Evolutionary conservation across 2,797 vertebrate genomes (phyloP).

Genomic region (Lacerta bilineata): DNA sequence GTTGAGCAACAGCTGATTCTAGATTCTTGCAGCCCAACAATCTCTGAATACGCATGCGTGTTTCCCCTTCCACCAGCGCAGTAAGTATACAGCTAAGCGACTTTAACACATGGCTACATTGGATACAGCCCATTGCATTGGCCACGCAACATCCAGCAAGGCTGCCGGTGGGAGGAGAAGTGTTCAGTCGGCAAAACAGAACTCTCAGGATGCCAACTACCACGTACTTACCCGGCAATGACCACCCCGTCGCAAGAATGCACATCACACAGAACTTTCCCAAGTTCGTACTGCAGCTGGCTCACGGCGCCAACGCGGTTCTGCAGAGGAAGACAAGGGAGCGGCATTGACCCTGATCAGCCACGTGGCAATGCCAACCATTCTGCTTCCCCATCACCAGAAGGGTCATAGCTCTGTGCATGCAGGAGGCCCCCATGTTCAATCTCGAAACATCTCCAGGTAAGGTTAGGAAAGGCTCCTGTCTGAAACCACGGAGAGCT

Average conservation of each 20-base stretch:
- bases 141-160: neutral
- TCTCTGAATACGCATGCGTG: too few relatives aligned
- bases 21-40: too few relatives aligned
- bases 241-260: conserved; percentile 88
- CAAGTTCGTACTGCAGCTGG: conserved; percentile 91
- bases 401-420: neutral
- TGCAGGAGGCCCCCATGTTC: neutral
- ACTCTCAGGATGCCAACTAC: rapidly evolving
- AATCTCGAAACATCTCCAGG: neutral
- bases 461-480: neutral
- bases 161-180: neutral
- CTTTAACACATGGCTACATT: too few relatives aligned
- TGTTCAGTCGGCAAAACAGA: neutral
- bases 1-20: too few relatives aligned
- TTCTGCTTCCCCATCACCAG: neutral
- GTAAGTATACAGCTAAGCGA: too few relatives aligned
- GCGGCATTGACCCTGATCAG: rapidly evolving
- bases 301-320: conserved; percentile 92
- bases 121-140: neutral
- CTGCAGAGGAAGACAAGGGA: conserved; percentile 76
- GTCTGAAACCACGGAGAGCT: too few relatives aligned
- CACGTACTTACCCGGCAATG: conserved; percentile 90
- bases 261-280: conserved; percentile 90
- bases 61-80: too few relatives aligned
- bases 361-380: too few relatives aligned